Base-by-base conservation (phyloP, 2,797 vertebrate genomes). In the Diceros bicornis region DNA sequence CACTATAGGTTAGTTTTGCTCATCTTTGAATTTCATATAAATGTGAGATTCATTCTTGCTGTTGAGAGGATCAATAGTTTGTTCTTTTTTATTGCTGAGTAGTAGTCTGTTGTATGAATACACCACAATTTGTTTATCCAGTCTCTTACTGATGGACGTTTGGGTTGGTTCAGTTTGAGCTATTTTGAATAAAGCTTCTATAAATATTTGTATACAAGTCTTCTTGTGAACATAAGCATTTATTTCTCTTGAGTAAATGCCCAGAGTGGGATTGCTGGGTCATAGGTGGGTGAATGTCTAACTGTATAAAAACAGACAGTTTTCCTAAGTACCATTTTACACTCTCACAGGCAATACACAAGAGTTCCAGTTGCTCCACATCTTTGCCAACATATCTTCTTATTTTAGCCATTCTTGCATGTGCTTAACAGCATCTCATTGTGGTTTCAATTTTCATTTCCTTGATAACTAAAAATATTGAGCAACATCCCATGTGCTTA, bases 181-280 rank as follows among this genome's bases (percentile, higher is more conserved):
- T 52, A 91, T 57, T 81, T 59, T 86, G 62, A 95, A 77, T 37
- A 96, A 68, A 59, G 37, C 21, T 6, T 85, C 34, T 89, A 37
- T 89, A 89, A 82, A 78, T 96, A 94, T 72, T 74, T 64, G 41
- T 59, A 91, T 55, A 66, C 4, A 61, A 59, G 52, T 44, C 77
- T 74, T 74, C 77, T 62, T 92, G 37, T 86, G 72, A 92, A 68
- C 7, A 78, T 57, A 69, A n/a, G 62, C 27, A 74, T 77, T 95
- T 61, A 61, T 84, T 72, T 91, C 59, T 93, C 62, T 86, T 94
- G 37, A 88, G 52, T 84, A 92, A 75, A 89, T 77, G 66, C 17
- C 50, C 88, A 81, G 21, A 16, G 8, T 71, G 7, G 23, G 44
- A 88, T 13, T 77, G 27, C 25, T 85, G 61, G 74, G 57, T 89